These are phyloP conservation scores for Coptodon rendalli DNA, from an alignment of 2,113 vertebrate species.

Conservation along the genomic window DNA sequence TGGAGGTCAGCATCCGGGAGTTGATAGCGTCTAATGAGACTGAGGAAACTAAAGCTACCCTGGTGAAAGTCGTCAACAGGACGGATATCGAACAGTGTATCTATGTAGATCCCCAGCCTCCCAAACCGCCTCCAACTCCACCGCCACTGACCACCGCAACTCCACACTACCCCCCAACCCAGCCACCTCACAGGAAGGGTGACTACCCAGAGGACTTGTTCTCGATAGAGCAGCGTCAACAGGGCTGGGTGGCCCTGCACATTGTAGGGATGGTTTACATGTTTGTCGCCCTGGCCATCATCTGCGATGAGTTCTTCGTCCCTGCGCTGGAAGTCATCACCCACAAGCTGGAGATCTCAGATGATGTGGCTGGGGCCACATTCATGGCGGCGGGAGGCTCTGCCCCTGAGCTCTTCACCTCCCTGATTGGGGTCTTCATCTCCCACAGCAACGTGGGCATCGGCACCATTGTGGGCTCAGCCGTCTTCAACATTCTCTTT, in stretches of 20 bases:
- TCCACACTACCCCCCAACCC: neutral
- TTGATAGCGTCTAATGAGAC: constrained; percentile 20
- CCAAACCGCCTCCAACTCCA: neutral
- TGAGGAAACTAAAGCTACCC: constrained; percentile 2
- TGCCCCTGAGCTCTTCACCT: constrained; percentile 92
- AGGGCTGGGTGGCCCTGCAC: constrained; percentile 85
- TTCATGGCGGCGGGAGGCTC: constrained; percentile 95
- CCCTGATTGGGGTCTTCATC: constrained; percentile 91
- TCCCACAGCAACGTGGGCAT: constrained; percentile 92
- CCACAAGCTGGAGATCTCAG: constrained; percentile 81
- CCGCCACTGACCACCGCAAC: neutral
- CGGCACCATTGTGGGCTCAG: constrained; percentile 92
- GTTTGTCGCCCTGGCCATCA: constrained; percentile 88
- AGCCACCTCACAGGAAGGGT: constrained; percentile 60
- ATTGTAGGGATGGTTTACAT: constrained; percentile 86
- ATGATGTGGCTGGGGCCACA: constrained; percentile 90
- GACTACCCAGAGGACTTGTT: constrained; percentile 86
- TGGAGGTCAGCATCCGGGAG: constrained; percentile 27
- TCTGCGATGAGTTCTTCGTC: constrained; percentile 93
- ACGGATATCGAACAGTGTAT: constrained; percentile 76
- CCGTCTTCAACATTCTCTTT: constrained; percentile 94
- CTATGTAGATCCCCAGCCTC: constrained; percentile 69
- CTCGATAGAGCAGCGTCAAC: constrained; percentile 78
- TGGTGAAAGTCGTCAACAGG: constrained; percentile 40
- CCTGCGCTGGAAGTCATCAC: constrained; percentile 86